Percentiles rank a stretch among this genome's conserved stretches.
Evolutionary conservation across 2,113 vertebrate species (phyloP).

Genomic region (Tachycineta bicolor): DNA sequence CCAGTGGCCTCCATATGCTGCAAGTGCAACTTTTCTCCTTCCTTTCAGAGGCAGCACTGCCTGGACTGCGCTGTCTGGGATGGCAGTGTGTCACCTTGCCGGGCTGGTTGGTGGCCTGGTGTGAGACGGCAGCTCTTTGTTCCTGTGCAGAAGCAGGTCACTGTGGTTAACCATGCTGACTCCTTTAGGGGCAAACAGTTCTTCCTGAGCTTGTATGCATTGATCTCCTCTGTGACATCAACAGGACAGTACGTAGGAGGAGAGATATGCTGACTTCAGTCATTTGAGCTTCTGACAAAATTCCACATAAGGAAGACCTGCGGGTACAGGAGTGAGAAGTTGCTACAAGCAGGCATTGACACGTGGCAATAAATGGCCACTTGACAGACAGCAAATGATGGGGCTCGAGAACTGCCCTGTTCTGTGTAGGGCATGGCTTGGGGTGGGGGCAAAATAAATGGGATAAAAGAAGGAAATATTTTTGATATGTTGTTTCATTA

Average conservation of each 20-base stretch:
- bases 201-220: background rate
- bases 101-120: background rate
- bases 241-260: background rate
- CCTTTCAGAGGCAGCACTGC: background rate
- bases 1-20: background rate
- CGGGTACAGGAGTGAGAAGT: background rate
- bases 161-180: constrained; percentile 34
- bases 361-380: background rate
- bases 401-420: background rate
- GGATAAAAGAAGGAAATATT: background rate
- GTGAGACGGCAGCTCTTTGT: background rate
- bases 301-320: background rate
- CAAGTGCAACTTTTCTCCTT: background rate
- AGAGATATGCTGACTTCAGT: constrained; percentile 1
- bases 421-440: background rate
- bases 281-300: constrained; percentile 3
- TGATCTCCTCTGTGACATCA: background rate
- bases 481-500: background rate
- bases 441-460: background rate
- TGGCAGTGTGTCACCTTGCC: background rate
- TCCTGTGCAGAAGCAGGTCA: constrained; percentile 34
- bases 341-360: background rate
- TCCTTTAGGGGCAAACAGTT: background rate
- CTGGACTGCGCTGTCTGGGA: background rate
- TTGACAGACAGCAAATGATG: background rate